phyloP scores from a whole-genome alignment of 1,140 invertebrate species.

The Monomorium pharaonis region DNA sequence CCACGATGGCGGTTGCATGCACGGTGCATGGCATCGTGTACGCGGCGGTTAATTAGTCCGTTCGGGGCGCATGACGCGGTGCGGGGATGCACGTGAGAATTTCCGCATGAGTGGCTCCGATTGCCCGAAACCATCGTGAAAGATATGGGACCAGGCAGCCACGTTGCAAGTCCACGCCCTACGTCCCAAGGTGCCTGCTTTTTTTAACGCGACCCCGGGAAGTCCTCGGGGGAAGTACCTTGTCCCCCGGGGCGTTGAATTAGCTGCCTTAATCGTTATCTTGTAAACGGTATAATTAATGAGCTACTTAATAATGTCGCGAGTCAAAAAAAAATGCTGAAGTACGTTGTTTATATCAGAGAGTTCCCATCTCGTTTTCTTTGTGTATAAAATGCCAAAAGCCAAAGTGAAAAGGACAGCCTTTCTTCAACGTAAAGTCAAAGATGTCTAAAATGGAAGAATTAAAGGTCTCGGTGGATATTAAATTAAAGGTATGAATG shows the following conservation, averaged over 20 bases:
- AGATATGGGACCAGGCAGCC: not conserved
- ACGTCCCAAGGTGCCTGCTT: not conserved
- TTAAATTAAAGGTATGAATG: not conserved
- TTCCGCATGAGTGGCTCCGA: not conserved
- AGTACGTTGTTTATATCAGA: not conserved
- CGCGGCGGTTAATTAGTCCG: constrained; percentile 32
- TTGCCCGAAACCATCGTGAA: not conserved
- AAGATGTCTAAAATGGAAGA: not conserved
- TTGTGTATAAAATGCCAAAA: constrained; percentile 10
- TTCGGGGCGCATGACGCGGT: not conserved
- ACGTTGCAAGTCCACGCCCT: not conserved
- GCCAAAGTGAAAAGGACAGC: not conserved
- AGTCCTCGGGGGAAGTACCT: too few relatives aligned
- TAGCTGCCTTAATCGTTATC: constrained; percentile 26
- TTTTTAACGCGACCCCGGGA: not conserved
- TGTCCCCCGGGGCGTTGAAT: not conserved
- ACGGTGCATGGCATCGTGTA: not conserved
- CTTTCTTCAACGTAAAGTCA: constrained; percentile 1
- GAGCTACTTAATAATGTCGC: constrained; percentile 39
- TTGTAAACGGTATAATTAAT: constrained; percentile 47
- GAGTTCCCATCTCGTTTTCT: not conserved
- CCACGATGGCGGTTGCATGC: not conserved
- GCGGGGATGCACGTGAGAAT: constrained; percentile 36
- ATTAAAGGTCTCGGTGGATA: not conserved
- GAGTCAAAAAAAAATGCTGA: constrained; percentile 29